Evolutionary conservation across 2,888 invertebrate species (phyloP), one percentile per base, ranked within the genome.

Genomic region (Limnephilus auricula): DNA sequence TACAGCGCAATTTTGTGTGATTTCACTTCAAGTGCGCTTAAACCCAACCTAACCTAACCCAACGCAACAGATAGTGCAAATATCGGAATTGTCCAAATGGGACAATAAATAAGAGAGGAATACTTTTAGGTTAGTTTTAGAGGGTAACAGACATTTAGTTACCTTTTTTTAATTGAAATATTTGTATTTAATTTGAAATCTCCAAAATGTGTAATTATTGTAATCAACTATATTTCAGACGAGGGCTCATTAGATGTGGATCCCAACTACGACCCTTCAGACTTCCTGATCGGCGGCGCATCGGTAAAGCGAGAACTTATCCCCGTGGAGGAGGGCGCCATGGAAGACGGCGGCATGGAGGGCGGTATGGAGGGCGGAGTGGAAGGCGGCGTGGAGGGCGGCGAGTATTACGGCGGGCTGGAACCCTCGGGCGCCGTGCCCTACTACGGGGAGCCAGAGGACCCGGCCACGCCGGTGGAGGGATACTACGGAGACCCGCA

Each of bases 181-280:
- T 5, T 37, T 37, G 37, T 9, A 37, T 37, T 37, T 37, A n/a
- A n/a, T n/a, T 37, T 37, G 0, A 37, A 37, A 37, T 15, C 13
- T 15, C 13, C 45, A 15, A 45, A 15, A 15, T 15, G 45, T 45
- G 15, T 45, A 45, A 45, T 50, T 50, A 79, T 31, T 32, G 6
- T 34, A 34, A 34, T 83, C 15, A 25, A 37, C 12, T 37, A 40
- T 37, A 40, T 93, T 94, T 31, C 94, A 90, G 96, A 96, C 93
- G 96, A 95, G 93, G 95, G 95, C 93, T 97, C 97, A 91, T 97
- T 97, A 95, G 97, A 97, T 93, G 96, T 97, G 34, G 98, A 98
- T 95, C 97, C 98, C 0, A 97, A 97, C 94, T 98, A 98, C 94
- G 98, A 98, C 95, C 98, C 98, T 0, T 98, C 98, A 0, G 98